These are phyloP conservation scores for Arenaria interpres DNA, from an alignment of 2,113 vertebrate species.

Conservation along the genomic window DNA sequence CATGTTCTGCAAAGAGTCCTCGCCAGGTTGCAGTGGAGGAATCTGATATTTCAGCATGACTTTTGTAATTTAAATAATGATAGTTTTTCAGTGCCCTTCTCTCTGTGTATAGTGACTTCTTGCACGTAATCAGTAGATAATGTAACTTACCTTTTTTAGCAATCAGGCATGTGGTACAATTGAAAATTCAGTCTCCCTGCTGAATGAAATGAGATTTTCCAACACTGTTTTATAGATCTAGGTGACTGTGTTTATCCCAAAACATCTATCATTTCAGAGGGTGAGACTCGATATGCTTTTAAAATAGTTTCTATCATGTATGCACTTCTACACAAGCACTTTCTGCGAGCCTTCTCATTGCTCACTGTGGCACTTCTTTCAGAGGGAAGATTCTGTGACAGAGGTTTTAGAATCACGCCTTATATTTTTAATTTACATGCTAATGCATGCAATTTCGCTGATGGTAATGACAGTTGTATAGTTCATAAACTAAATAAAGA, in stretches of 20 bases:
- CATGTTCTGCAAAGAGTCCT: slow-evolving; percentile 7
- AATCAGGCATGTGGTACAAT: background rate
- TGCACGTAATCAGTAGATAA: slow-evolving; percentile 42
- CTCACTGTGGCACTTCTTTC: background rate
- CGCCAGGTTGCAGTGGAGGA: slow-evolving; percentile 2
- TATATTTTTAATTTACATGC: slow-evolving; percentile 34
- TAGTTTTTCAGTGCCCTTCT: slow-evolving; percentile 16
- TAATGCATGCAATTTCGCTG: slow-evolving; percentile 1
- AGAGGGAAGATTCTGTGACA: background rate
- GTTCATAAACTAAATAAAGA: slow-evolving; percentile 35
- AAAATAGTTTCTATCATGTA: background rate
- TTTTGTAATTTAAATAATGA: slow-evolving; percentile 39
- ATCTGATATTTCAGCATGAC: slow-evolving; percentile 7
- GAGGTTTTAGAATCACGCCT: background rate
- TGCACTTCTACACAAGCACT: background rate
- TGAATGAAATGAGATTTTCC: slow-evolving; percentile 49
- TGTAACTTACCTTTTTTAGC: background rate
- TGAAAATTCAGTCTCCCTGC: background rate
- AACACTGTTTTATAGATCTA: background rate
- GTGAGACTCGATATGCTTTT: background rate
- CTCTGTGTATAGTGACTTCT: background rate
- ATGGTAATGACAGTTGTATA: background rate
- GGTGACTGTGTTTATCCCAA: slow-evolving; percentile 42
- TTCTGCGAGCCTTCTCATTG: background rate
- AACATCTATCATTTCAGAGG: slow-evolving; percentile 10